A percentile compares a stretch with the other conserved stretches of the same genome.
Evolutionary conservation across 2,113 vertebrate genomes (phyloP).

Genomic region (Ailurus styani): DNA sequence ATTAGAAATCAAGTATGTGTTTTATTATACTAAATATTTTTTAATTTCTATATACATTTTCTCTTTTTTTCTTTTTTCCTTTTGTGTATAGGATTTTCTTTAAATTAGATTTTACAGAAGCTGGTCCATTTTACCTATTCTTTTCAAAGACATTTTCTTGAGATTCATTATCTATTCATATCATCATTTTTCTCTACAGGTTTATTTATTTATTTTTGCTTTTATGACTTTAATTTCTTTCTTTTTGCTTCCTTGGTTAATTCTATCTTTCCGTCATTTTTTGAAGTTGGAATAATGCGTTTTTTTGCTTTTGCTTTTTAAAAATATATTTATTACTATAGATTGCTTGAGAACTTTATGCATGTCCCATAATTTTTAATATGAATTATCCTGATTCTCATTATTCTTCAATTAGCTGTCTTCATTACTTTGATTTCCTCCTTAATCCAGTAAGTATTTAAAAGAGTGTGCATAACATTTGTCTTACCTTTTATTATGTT

Average conservation of each 20-base stretch:
- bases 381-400: not conserved
- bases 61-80: not conserved
- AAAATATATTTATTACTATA: not conserved
- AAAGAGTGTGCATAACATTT: not conserved
- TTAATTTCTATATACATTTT: not conserved
- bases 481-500: not conserved
- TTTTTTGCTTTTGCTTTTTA: not conserved
- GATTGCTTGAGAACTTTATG: not conserved
- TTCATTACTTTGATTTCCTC: not conserved
- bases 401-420: not conserved
- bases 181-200: not conserved
- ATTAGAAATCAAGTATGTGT: not conserved
- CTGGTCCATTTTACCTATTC: not conserved
- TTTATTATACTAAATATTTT: not conserved
- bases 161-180: not conserved
- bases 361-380: not conserved
- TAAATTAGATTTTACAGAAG: not conserved
- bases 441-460: conserved; percentile 28
- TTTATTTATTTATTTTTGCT: not conserved
- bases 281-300: not conserved
- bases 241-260: not conserved
- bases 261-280: not conserved
- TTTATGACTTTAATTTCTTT: conserved; percentile 1
- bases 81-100: not conserved
- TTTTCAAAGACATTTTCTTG: not conserved